A percentile compares a stretch with the other conserved stretches of the same genome.
phyloP scores from a whole-genome alignment of 2,113 vertebrate species.

The Lycaon pictus region DNA sequence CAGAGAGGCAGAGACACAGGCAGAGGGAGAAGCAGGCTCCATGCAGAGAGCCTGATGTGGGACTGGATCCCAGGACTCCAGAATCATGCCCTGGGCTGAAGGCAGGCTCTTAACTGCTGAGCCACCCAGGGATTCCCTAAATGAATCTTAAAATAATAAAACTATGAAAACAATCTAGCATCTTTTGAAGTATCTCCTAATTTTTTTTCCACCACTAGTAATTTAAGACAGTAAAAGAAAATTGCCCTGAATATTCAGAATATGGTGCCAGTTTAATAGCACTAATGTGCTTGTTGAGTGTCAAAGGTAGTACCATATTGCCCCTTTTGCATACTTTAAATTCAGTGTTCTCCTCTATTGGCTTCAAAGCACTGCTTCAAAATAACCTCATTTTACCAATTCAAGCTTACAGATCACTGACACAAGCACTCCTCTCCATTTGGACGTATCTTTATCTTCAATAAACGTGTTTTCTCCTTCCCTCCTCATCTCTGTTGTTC shows the following conservation, averaged over 20 bases:
- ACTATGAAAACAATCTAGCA: background rate
- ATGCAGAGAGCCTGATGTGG: too few relatives aligned
- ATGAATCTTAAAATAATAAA: background rate
- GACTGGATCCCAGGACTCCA: too few relatives aligned
- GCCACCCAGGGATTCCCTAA: too few relatives aligned
- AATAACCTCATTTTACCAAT: background rate
- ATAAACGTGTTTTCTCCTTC: background rate
- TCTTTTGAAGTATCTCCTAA: background rate
- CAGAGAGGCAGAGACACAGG: too few relatives aligned
- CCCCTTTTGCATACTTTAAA: background rate
- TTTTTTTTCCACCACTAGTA: background rate
- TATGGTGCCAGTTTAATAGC: background rate
- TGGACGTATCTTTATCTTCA: background rate
- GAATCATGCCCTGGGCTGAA: too few relatives aligned
- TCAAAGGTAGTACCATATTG: background rate
- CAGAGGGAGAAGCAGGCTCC: too few relatives aligned
- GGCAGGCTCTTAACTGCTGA: too few relatives aligned
- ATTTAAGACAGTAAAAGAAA: background rate
- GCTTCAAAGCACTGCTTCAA: background rate
- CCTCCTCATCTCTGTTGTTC: background rate
- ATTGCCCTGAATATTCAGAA: background rate
- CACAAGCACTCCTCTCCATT: background rate
- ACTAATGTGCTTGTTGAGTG: background rate
- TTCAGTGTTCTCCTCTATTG: background rate
- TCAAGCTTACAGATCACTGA: background rate